A percentile compares a stretch with the other conserved stretches of the same genome.
These are phyloP conservation scores for Zoanthus solanderi DNA, from an alignment of 92 coral and sea anemone genomes.

Conservation along the genomic window DNA sequence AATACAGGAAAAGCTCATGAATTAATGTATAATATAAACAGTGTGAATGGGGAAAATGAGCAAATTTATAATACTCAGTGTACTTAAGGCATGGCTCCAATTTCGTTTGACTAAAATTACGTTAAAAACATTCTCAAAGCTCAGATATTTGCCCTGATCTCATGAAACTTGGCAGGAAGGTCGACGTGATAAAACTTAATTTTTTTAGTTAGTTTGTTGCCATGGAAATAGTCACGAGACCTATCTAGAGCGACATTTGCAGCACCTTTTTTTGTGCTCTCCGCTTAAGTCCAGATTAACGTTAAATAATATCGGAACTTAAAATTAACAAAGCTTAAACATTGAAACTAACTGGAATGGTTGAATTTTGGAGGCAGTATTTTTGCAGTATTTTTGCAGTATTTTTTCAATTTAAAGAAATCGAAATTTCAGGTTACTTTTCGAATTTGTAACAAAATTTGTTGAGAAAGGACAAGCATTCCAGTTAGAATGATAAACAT, in stretches of 20 bases:
- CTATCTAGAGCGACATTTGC: neutral
- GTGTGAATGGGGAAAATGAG: too few species aligned
- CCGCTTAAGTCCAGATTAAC: neutral
- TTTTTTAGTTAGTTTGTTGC: conserved; percentile 15
- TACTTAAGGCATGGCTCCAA: conserved; percentile 38
- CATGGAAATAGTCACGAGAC: conserved; percentile 30
- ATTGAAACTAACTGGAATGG: conserved; percentile 23
- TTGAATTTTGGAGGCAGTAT: neutral
- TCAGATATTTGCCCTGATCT: neutral
- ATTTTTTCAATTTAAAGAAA: neutral
- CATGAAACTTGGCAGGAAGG: conserved; percentile 32
- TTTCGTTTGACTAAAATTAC: neutral
- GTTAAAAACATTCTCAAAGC: neutral
- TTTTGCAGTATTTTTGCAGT: neutral
- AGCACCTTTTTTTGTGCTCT: neutral
- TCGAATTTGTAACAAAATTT: neutral
- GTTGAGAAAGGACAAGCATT: conserved; percentile 1
- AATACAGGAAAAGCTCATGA: too few species aligned
- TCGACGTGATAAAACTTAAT: neutral
- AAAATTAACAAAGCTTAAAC: neutral
- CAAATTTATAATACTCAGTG: neutral
- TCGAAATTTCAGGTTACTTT: conserved; percentile 3
- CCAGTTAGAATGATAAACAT: conserved; percentile 21
- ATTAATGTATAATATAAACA: too few species aligned
- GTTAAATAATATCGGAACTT: neutral